Evolutionary conservation across 2,888 invertebrate genomes (phyloP).

Genomic region (Orthosia gracilis): DNA sequence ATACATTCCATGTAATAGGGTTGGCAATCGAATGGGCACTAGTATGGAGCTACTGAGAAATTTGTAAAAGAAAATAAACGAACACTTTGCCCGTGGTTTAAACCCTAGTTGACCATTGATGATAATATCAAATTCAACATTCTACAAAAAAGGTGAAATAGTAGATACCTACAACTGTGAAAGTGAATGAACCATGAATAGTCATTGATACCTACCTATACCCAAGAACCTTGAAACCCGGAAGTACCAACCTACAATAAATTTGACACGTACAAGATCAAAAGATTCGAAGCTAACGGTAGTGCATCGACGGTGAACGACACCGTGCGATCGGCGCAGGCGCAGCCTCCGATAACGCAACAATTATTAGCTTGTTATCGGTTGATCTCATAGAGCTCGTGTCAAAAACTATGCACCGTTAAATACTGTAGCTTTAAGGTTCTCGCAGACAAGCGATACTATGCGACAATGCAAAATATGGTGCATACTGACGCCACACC

Average conservation of each 20-base stretch:
- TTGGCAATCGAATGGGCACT: no score
- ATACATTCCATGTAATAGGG: not conserved
- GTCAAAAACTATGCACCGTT: slow-evolving; percentile 54
- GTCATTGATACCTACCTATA: not conserved
- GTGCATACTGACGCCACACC: not conserved
- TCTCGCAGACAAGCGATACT: not conserved
- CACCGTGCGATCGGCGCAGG: slow-evolving; percentile 77
- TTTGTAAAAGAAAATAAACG: not conserved
- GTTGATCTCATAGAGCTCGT: slow-evolving; percentile 44
- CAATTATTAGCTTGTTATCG: slow-evolving; percentile 66
- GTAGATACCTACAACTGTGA: not conserved
- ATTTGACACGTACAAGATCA: slow-evolving; percentile 70
- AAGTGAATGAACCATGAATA: not conserved
- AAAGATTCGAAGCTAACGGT: slow-evolving; percentile 73
- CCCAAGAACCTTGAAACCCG: slow-evolving; percentile 19
- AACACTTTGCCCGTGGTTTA: not conserved
- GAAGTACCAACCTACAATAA: slow-evolving; percentile 53
- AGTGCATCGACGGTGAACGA: slow-evolving; percentile 77
- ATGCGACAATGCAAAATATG: not conserved
- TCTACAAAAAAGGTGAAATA: no score
- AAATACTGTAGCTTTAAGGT: slow-evolving; percentile 20
- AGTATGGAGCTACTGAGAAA: not conserved
- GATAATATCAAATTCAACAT: no score
- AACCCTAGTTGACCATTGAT: not conserved
- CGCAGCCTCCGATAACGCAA: slow-evolving; percentile 72